Conservation (phyloP, 1,140 invertebrate species). For the Megalonaias nervosa region DNA sequence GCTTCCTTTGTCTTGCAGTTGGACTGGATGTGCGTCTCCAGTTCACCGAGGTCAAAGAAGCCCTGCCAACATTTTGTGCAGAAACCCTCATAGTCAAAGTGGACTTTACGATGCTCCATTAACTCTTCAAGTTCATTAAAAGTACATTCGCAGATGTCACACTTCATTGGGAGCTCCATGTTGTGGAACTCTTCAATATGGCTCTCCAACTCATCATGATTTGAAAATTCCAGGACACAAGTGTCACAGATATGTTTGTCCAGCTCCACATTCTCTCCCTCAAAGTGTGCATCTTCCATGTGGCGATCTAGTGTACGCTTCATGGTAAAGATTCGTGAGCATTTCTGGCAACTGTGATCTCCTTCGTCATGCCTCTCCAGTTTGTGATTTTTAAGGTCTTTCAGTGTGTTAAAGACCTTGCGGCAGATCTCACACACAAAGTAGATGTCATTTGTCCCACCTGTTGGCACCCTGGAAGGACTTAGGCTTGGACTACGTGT, state of each 20-base stretch:
- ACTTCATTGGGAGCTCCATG: constrained; percentile 28
- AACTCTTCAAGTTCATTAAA: constrained; percentile 15
- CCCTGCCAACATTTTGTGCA: constrained; percentile 36
- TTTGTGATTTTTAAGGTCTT: constrained; percentile 16
- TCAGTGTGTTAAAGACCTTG: too few species aligned
- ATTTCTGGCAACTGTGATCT: constrained; percentile 28
- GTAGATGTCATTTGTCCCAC: too few species aligned
- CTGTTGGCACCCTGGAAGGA: too few species aligned
- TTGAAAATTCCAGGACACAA: constrained; percentile 19
- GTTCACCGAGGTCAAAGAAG: constrained; percentile 32
- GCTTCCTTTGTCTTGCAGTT: constrained; percentile 31
- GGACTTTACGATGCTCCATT: constrained; percentile 32
- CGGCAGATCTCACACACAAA: too few species aligned
- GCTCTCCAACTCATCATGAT: not conserved
- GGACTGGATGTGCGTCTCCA: constrained; percentile 32
- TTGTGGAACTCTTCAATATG: constrained; percentile 31
- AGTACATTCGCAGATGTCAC: constrained; percentile 34
- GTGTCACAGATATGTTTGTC: constrained; percentile 22
- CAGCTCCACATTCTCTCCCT: constrained; percentile 17
- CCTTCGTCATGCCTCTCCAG: constrained; percentile 11
- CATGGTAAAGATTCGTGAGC: constrained; percentile 20
- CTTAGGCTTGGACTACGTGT: too few species aligned
- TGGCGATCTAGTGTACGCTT: constrained; percentile 21
- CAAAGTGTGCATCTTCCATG: constrained; percentile 23
- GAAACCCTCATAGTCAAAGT: constrained; percentile 37